Evolutionary conservation across 2,797 vertebrate species (phyloP), one percentile per base, ranked within the genome.

Genomic region (Oreortyx pictus): DNA sequence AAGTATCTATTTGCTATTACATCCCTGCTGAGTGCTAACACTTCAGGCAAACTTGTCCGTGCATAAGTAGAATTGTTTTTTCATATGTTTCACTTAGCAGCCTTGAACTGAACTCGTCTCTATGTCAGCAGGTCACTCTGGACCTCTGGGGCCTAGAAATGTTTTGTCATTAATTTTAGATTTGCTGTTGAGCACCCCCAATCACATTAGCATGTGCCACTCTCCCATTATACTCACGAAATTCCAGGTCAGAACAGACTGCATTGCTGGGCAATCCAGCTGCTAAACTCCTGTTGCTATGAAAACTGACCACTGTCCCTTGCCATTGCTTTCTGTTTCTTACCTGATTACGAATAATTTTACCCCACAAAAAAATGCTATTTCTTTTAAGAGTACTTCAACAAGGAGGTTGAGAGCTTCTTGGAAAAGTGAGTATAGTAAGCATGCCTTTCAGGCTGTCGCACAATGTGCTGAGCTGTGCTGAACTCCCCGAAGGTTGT

Each of bases 41-140:
- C 9, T 60, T n/a, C 6, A 24, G 0, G 1, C 0, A 5, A 29
- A 50, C 61, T 39, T 43, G 9, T 57, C 8, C 17, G 13, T 50
- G 9, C 75, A 16, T 41, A 25, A 35, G 20, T 67, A 78, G 11
- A 46, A 6, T 7, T 54, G 24, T 27, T 89, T 88, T 52, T 84
- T 50, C 44, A 18, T 52, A 7, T 3, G 5, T 81, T 76, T 73
- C 72, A 50, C 15, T 79, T 43, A 64, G 43, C 33, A 75, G 14
- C 27, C 66, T 0, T 3, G 33, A 91, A 89, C 81, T 24, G 3
- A 75, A 35, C 23, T 50, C 14, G 29, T 2, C 8, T 35, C 43
- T 90, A 76, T 68, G 86, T 46, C 46, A 68, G 33, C 23, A 75
- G 59, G 56, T 92, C 35, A 78, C 37, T 83, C 13, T 47, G 43